Evolutionary conservation across 2,797 vertebrate species (phyloP), one percentile per base, ranked within the genome.

Genomic region (Dermochelys coriacea): DNA sequence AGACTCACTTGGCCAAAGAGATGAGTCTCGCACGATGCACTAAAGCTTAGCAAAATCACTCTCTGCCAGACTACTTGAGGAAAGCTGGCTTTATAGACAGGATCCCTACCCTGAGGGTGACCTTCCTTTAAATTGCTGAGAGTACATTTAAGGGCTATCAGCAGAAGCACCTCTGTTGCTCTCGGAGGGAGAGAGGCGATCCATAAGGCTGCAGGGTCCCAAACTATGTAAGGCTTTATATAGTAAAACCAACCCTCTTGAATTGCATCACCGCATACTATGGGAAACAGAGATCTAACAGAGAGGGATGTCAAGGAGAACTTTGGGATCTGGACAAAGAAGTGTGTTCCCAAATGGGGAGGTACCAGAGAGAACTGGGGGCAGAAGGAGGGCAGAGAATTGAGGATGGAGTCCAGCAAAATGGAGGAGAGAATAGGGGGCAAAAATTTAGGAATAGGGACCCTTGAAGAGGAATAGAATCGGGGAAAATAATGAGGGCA

Each of bases 361-460:
- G 61, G 5, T 82, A 0, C n/a, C 25, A 45, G 3, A 49, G 37
- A 10, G 21, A 37, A 27, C 52, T 50, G n/a, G 37, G 5, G 2
- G 19, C 34, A 64, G 34, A n/a, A 64, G 34, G 61, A 64, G 8
- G 34, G 6, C 61, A n/a, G 61, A n/a, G 16, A 50, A 21, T 45
- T 45, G 47, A 45, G 8, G 3, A 18, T 31, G 31, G 5, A 15
- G 8, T 23, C 79, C 23, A 74, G 5, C 25, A 45, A 49, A 87
- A 16, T 10, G 83, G 16, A 4, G 8, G 59, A 27, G 1, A 88
- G 19, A 71, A 75, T 1, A 0, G 0, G 4, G 18, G 15, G 85
- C 45, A 31, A 4, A 5, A 84, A 47, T 78, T 89, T 61, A 84
- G 50, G 27, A 95, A 47, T 12, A 87, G 59, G 93, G 92, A 81